Evolutionary conservation across 2,113 vertebrate species (phyloP).

Genomic region (Ceyx melanurus): DNA sequence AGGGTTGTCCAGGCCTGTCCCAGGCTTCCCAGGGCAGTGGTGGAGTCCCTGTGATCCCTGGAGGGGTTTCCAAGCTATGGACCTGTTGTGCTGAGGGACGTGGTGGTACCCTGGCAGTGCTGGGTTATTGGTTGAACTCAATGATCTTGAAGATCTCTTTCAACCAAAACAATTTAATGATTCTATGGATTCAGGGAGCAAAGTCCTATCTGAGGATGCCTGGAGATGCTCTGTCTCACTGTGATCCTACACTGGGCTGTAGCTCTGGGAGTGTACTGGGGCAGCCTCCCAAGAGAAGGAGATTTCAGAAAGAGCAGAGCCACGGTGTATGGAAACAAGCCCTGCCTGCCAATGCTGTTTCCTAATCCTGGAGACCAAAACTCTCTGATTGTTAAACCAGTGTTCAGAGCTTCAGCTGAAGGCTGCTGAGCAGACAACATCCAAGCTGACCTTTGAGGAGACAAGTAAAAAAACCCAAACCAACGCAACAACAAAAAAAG

Average conservation of each 20-base stretch:
- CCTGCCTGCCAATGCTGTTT: constrained; percentile 22
- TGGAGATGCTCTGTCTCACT: background rate
- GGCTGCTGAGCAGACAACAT: constrained; percentile 52
- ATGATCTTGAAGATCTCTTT: background rate
- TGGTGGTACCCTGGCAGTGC: background rate
- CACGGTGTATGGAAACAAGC: constrained; percentile 20
- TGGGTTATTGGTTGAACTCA: background rate
- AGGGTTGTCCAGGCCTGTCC: background rate
- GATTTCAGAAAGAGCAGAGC: background rate
- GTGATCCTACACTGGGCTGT: background rate
- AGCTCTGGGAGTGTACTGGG: background rate
- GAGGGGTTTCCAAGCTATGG: too few relatives aligned
- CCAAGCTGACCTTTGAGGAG: constrained; percentile 50
- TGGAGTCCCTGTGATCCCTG: too few relatives aligned
- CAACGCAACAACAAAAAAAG: background rate
- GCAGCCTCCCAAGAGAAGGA: constrained; percentile 14
- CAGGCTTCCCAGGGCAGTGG: too few relatives aligned
- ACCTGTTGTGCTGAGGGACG: too few relatives aligned
- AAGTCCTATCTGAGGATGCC: background rate
- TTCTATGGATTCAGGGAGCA: background rate
- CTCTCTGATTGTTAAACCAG: constrained; percentile 36
- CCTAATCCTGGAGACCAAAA: constrained; percentile 43
- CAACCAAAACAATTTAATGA: too few relatives aligned
- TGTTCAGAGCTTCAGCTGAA: background rate
- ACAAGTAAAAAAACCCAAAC: background rate